These are phyloP conservation scores for Pocillopora verrucosa DNA, from an alignment of 64 coral and sea anemone genomes.

Conservation along the genomic window DNA sequence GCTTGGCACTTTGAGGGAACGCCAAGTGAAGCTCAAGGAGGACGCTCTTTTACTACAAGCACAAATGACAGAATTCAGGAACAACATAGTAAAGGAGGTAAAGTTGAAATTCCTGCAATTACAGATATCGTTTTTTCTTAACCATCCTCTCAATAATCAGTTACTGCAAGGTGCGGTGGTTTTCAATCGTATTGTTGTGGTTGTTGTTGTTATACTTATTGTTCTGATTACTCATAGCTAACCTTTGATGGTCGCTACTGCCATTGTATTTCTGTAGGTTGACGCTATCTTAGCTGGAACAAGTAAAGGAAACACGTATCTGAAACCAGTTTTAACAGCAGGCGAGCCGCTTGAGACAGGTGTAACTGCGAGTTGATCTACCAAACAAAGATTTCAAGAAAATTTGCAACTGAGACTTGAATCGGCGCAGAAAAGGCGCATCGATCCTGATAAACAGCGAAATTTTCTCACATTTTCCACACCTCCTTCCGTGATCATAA, in stretches of 20 bases:
- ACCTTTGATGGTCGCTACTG: background rate
- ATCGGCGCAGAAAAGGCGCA: background rate
- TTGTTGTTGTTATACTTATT: too few relatives aligned
- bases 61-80: conserved; percentile 90
- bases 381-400: too few relatives aligned
- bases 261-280: conserved; percentile 24
- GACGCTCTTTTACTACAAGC: conserved; percentile 80
- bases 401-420: too few relatives aligned
- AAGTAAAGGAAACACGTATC: conserved; percentile 84
- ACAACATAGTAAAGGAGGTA: conserved; percentile 92
- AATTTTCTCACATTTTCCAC: too few relatives aligned
- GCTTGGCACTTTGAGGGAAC: conserved; percentile 65
- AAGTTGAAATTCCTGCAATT: background rate
- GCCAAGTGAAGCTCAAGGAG: conserved; percentile 63
- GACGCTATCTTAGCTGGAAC: conserved; percentile 89
- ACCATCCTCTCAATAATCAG: too few relatives aligned
- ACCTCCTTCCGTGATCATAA: too few relatives aligned
- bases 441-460: too few relatives aligned
- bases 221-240: too few relatives aligned
- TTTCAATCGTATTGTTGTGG: too few relatives aligned
- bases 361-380: conserved; percentile 14
- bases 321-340: conserved; percentile 39
- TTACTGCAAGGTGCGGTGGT: too few relatives aligned
- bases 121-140: too few relatives aligned
- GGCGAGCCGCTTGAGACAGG: background rate